These are phyloP conservation scores for Drosophila lowei DNA, from an alignment of 1,140 invertebrate species.

Conservation along the genomic window DNA sequence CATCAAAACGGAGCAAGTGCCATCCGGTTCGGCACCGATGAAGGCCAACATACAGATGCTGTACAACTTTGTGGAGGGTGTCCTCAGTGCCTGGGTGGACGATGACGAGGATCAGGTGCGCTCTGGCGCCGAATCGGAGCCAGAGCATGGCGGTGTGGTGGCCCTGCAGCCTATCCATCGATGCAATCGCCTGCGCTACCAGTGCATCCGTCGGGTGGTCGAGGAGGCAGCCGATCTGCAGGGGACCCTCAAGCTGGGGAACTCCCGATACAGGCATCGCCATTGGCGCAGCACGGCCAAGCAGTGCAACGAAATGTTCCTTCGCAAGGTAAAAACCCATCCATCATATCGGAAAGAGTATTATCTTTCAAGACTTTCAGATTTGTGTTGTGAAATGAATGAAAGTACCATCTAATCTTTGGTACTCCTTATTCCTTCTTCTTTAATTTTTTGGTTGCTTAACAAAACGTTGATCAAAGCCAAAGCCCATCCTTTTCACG, in stretches of 20 bases:
- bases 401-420: conserved; percentile 7
- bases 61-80: conserved; percentile 89
- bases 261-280: conserved; percentile 87
- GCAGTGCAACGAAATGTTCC: conserved; percentile 89
- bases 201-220: conserved; percentile 87
- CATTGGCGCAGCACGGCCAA: conserved; percentile 89
- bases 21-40: conserved; percentile 83
- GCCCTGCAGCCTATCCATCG: conserved; percentile 86
- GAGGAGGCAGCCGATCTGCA: conserved; percentile 87
- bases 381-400: background rate
- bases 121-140: conserved; percentile 87
- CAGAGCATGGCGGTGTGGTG: conserved; percentile 86
- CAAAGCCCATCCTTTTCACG: conserved; percentile 73
- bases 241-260: conserved; percentile 86
- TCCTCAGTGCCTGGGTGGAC: conserved; percentile 87
- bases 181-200: conserved; percentile 86
- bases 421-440: conserved; percentile 48
- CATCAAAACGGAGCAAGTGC: conserved; percentile 81
- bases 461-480: conserved; percentile 78
- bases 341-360: too few relatives aligned
- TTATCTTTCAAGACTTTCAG: background rate
- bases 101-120: conserved; percentile 86
- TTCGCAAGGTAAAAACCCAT: conserved; percentile 86
- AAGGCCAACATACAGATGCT: conserved; percentile 90
- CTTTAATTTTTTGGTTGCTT: conserved; percentile 50